Base-by-base conservation (phyloP, 2,113 vertebrate species). In the Trematomus loennbergii region DNA sequence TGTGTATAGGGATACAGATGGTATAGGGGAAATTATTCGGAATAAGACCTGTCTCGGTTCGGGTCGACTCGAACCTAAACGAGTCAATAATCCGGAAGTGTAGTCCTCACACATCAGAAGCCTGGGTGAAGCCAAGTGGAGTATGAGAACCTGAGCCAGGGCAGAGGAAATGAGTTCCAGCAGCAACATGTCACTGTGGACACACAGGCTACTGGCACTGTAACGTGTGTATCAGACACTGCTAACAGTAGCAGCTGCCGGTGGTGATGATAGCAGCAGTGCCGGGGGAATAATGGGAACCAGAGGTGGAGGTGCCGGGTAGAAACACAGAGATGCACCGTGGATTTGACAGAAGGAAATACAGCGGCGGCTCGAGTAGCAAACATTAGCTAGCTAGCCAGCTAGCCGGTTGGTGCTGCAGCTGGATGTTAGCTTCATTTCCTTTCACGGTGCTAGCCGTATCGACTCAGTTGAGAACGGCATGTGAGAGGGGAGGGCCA, bases 31-130 rank as follows among this genome's bases (percentile, higher is more conserved):
- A 52, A 29, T 36, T 48, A 22, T 20, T 55, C 7, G 2, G 22
- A 12, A 54, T 16, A 33, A 10, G 29, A 57, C 10, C 15, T 66
- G 59, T 67, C 17, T 73, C 11, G 5, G 46, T 2, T 88, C 68
- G 61, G 68, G 20, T 72, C 54, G 46, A 61, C 53, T 85, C 77
- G 59, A 54, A 18, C 10, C 12, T 29, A 12, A 50, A 29, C 40
- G 61, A 16, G 48, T 60, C 43, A 57, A n/a, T 65, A 88, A 89
- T 84, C 89, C 92, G 94, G 93, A 95, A 95, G 92, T 54, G 54
- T 46, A 64, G 82, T 84, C 81, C 75, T 66, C 82, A 55, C 29
- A 55, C 43, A 63, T 20, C 25, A 66, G 55, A 20, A 2, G 54
- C 6, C 64, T 50, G 48, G 40, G 46, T 45, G 18, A 40, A 69